Percentiles rank a stretch among this genome's conserved stretches.
Evolutionary conservation across 1,140 invertebrate species (phyloP).

Genomic region (Oryctes rhinoceros): DNA sequence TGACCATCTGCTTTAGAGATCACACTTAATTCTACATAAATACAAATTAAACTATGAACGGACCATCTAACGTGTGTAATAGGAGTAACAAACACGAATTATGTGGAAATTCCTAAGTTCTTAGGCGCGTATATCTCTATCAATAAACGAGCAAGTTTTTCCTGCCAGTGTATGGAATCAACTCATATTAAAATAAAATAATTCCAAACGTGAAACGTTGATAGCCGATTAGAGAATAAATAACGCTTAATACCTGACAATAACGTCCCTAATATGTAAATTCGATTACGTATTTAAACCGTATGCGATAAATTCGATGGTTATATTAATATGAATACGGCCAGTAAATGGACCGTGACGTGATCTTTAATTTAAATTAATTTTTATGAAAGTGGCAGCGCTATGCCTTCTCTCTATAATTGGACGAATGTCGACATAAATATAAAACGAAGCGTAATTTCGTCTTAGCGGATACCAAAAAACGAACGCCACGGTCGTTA

Average conservation of each 20-base stretch:
- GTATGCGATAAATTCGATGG: neutral
- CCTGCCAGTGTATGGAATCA: neutral
- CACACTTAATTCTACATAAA: too few species aligned
- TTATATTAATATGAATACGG: slow-evolving; percentile 16
- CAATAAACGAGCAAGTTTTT: too few species aligned
- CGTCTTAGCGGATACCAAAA: neutral
- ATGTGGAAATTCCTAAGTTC: too few species aligned
- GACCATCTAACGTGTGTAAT: too few species aligned
- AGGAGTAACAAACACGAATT: too few species aligned
- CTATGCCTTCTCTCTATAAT: neutral
- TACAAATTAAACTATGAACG: too few species aligned
- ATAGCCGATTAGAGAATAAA: slow-evolving; percentile 22
- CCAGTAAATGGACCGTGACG: neutral
- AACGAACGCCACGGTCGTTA: neutral
- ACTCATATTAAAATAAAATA: slow-evolving; percentile 16
- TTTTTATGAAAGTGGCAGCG: slow-evolving; percentile 17
- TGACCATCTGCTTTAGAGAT: too few species aligned
- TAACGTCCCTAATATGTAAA: slow-evolving; percentile 22
- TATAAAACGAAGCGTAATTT: neutral
- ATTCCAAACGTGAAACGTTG: slow-evolving; percentile 17
- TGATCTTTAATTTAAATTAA: slow-evolving; percentile 20
- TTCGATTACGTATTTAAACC: slow-evolving; percentile 8
- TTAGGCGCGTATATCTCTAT: too few species aligned
- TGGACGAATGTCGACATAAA: slow-evolving; percentile 17
- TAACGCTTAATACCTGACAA: slow-evolving; percentile 14